phyloP scores from a whole-genome alignment of 1,140 invertebrate species.

The Anagrus nilaparvatae region DNA sequence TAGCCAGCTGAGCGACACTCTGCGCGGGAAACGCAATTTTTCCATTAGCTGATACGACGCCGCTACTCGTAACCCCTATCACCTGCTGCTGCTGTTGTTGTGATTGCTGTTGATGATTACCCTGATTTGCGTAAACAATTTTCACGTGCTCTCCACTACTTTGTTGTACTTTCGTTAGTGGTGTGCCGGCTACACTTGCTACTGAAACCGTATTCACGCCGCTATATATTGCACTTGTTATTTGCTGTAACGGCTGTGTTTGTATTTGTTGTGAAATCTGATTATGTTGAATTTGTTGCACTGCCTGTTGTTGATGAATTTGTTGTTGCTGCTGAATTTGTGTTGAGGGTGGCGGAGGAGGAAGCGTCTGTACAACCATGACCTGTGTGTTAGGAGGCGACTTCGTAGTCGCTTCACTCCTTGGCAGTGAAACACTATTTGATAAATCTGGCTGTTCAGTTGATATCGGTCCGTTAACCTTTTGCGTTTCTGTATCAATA shows the following conservation, averaged over 20 bases:
- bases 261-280: too few relatives aligned
- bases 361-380: too few relatives aligned
- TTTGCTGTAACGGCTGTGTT: background rate
- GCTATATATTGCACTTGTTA: background rate
- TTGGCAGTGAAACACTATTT: too few relatives aligned
- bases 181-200: background rate
- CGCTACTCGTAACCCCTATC: too few relatives aligned
- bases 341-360: too few relatives aligned
- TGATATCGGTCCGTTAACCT: too few relatives aligned
- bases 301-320: background rate
- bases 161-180: slow-evolving; percentile 13
- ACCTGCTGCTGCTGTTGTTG: too few relatives aligned
- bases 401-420: too few relatives aligned
- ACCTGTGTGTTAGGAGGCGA: too few relatives aligned
- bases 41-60: slow-evolving; percentile 32
- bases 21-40: slow-evolving; percentile 40
- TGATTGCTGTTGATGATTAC: too few relatives aligned
- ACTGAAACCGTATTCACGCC: background rate
- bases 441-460: too few relatives aligned
- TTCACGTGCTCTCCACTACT: slow-evolving; percentile 37
- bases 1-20: slow-evolving; percentile 43
- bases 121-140: slow-evolving; percentile 42
- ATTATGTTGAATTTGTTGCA: background rate
- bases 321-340: background rate
- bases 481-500: too few relatives aligned